Evolutionary conservation across 2,113 vertebrate genomes (phyloP).

Genomic region (Ia io): DNA sequence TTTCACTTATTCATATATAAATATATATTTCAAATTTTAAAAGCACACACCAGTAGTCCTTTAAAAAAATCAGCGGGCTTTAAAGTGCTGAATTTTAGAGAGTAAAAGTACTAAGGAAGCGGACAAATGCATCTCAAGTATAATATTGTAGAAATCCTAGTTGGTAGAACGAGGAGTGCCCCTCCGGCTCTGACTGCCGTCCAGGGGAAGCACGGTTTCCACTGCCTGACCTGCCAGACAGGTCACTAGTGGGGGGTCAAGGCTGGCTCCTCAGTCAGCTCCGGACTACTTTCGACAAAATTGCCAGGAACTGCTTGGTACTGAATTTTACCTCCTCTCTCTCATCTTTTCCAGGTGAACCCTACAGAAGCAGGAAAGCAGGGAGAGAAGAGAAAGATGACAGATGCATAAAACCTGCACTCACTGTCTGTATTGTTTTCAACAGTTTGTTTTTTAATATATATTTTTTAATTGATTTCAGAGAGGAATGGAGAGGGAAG

Average conservation of each 20-base stretch:
- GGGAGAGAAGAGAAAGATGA: not conserved
- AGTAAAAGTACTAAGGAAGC: not conserved
- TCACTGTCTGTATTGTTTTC: not conserved
- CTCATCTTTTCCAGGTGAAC: not conserved
- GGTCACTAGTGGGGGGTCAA: fast-evolving
- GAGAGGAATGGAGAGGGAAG: too few species aligned
- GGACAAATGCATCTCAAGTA: not conserved
- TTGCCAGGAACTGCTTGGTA: not conserved
- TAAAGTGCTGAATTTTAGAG: not conserved
- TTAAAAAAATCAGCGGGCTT: not conserved
- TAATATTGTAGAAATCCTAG: not conserved
- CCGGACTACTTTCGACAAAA: not conserved
- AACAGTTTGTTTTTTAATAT: not conserved
- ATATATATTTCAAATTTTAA: not conserved
- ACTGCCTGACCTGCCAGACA: not conserved
- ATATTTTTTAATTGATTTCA: too few species aligned
- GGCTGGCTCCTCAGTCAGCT: not conserved
- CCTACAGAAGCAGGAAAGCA: constrained; percentile 14
- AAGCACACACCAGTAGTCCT: not conserved
- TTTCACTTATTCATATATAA: not conserved
- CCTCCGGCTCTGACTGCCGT: fast-evolving
- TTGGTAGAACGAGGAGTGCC: not conserved
- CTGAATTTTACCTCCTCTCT: not conserved
- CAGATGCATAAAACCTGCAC: not conserved
- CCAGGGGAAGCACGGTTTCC: not conserved